These are phyloP conservation scores for Oryzias melastigma DNA, from an alignment of 2,113 vertebrate genomes.

Conservation along the genomic window DNA sequence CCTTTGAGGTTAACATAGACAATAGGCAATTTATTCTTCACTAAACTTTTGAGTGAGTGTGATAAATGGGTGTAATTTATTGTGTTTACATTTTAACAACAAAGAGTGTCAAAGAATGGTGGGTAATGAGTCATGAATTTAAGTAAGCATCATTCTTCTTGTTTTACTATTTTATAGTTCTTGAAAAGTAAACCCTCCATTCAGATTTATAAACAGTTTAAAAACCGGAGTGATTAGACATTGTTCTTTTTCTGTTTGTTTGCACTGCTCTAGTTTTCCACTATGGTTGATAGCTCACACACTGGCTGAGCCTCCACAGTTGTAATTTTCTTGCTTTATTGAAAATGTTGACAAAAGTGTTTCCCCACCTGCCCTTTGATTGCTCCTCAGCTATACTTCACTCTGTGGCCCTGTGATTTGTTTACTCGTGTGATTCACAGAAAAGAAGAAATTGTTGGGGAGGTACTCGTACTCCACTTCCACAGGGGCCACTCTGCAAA, in stretches of 20 bases:
- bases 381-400: slow-evolving; percentile 30
- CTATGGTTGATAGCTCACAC: slow-evolving; percentile 9
- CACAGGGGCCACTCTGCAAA: neutral
- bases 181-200: slow-evolving; percentile 18
- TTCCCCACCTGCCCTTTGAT: slow-evolving; percentile 43
- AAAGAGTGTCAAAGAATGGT: slow-evolving; percentile 9
- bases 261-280: neutral
- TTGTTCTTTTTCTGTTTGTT: slow-evolving; percentile 15
- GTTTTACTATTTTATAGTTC: slow-evolving; percentile 1
- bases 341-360: slow-evolving; percentile 28
- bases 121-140: slow-evolving; percentile 4
- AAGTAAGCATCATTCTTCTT: neutral
- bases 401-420: slow-evolving; percentile 40
- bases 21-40: neutral
- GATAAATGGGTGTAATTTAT: slow-evolving; percentile 10
- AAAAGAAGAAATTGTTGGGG: slow-evolving; percentile 21
- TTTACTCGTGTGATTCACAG: slow-evolving; percentile 31
- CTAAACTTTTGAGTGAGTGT: neutral
- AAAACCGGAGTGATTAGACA: slow-evolving; percentile 37
- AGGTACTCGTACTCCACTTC: slow-evolving; percentile 11
- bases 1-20: neutral
- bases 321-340: slow-evolving; percentile 39
- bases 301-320: neutral
- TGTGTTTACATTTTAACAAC: slow-evolving; percentile 8
- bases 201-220: slow-evolving; percentile 6